Percentiles rank a stretch among this genome's conserved stretches.
Conservation (phyloP, 2,113 vertebrate genomes). For the Sinocyclocheilus anophthalmus region DNA sequence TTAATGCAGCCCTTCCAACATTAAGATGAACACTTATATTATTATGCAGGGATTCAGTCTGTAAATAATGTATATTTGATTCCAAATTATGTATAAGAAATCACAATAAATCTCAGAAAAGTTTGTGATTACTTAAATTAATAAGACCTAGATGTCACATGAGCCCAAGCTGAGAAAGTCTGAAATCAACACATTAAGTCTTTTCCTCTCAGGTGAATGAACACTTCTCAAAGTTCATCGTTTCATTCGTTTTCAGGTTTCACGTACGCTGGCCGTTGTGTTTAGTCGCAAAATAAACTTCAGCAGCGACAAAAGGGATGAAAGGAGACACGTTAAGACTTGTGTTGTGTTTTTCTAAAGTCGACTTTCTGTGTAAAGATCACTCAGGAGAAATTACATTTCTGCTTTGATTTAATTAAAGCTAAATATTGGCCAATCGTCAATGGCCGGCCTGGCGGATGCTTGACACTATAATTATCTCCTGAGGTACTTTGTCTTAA, state of each 20-base stretch:
- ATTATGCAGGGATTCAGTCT: background rate
- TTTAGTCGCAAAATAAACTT: slow-evolving; percentile 2
- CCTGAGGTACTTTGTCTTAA: slow-evolving; percentile 83
- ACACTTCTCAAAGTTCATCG: slow-evolving; percentile 34
- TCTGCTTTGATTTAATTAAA: slow-evolving; percentile 84
- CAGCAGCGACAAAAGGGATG: slow-evolving; percentile 53
- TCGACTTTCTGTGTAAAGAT: slow-evolving; percentile 68
- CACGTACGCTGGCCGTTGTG: background rate
- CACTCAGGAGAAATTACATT: slow-evolving; percentile 81
- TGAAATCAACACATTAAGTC: background rate
- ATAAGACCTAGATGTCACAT: background rate
- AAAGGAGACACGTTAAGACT: slow-evolving; percentile 67
- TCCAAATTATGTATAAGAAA: background rate
- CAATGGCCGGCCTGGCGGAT: slow-evolving; percentile 71
- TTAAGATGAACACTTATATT: background rate
- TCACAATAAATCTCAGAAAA: too few species aligned
- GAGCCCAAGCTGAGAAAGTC: background rate
- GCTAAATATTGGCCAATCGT: slow-evolving; percentile 81
- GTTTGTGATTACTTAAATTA: background rate
- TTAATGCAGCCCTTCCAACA: background rate
- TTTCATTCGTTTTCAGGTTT: background rate
- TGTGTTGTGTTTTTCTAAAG: slow-evolving; percentile 70
- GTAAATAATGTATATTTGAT: background rate
- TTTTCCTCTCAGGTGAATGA: background rate
- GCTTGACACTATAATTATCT: slow-evolving; percentile 84